A percentile compares a stretch with the other conserved stretches of the same genome.
Conservation (phyloP, 2,888 invertebrate species). For the Meta bourneti region DNA sequence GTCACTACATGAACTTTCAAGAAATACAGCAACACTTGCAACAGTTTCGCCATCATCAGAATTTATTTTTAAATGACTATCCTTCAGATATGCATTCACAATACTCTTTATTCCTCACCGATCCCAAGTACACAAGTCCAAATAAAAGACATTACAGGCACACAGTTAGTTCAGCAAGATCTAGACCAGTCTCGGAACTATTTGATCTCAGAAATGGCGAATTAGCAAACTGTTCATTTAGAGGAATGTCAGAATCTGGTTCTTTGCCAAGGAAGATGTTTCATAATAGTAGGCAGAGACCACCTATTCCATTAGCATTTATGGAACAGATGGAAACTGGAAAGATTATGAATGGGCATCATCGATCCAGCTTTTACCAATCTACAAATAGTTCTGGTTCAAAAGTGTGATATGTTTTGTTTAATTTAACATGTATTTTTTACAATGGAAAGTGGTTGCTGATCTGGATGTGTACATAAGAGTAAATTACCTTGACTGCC, state of each 20-base stretch:
- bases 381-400: constrained; percentile 43
- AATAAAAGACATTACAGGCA: constrained; percentile 61
- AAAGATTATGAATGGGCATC: constrained; percentile 36
- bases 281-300: constrained; percentile 52
- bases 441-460: too few relatives aligned
- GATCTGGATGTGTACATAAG: too few relatives aligned
- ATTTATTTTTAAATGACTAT: constrained; percentile 36
- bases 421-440: not conserved
- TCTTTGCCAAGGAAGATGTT: constrained; percentile 65
- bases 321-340: constrained; percentile 25
- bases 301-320: constrained; percentile 59
- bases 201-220: constrained; percentile 87
- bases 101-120: not conserved
- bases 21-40: constrained; percentile 88
- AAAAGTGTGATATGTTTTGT: constrained; percentile 57
- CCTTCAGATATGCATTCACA: not conserved
- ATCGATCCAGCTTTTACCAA: constrained; percentile 20
- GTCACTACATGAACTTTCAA: constrained; percentile 91
- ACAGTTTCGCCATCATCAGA: constrained; percentile 69
- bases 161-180: constrained; percentile 77
- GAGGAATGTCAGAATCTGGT: constrained; percentile 51
- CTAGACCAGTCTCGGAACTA: constrained; percentile 89
- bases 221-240: not conserved
- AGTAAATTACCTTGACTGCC: too few relatives aligned
- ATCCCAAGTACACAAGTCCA: constrained; percentile 15